phyloP scores from a whole-genome alignment of 2,797 vertebrate genomes.

The Acrossocheilus fasciatus region DNA sequence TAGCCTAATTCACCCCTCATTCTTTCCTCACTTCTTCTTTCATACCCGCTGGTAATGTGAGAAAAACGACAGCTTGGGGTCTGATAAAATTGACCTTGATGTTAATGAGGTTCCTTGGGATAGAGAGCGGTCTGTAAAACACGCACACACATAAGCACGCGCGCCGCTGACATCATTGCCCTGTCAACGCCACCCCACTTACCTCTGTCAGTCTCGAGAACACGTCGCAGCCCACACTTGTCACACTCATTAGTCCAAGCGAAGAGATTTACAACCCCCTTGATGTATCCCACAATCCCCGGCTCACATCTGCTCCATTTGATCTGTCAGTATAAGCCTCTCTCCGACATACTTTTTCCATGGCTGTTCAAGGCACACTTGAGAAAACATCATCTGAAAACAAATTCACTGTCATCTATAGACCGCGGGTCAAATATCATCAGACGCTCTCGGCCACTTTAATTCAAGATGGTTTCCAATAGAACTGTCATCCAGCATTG shows the following conservation, averaged over 20 bases:
- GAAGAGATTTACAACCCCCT: slow-evolving; percentile 46
- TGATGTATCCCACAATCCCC: slow-evolving; percentile 60
- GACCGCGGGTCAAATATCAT: slow-evolving; percentile 40
- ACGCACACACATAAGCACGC: slow-evolving; percentile 16
- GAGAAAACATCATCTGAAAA: slow-evolving; percentile 36
- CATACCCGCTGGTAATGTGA: slow-evolving; percentile 65
- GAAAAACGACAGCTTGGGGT: slow-evolving; percentile 72
- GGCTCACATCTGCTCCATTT: slow-evolving; percentile 44
- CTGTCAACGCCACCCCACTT: slow-evolving; percentile 67
- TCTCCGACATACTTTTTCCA: slow-evolving; percentile 63
- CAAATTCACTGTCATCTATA: slow-evolving; percentile 39
- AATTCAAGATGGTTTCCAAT: slow-evolving; percentile 43
- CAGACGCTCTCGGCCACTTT: slow-evolving; percentile 33
- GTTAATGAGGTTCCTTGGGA: slow-evolving; percentile 79
- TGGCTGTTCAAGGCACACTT: slow-evolving; percentile 57
- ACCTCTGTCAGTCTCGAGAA: slow-evolving; percentile 76
- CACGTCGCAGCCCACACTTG: slow-evolving; percentile 67
- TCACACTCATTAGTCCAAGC: slow-evolving; percentile 68
- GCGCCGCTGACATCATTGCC: slow-evolving; percentile 66
- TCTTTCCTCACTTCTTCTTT: slow-evolving; percentile 62
- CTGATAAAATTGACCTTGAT: slow-evolving; percentile 80
- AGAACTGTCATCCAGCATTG: slow-evolving; percentile 27
- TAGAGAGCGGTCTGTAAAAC: slow-evolving; percentile 62
- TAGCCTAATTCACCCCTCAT: slow-evolving; percentile 48
- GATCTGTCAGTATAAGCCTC: slow-evolving; percentile 65